phyloP scores from a whole-genome alignment of 1,140 invertebrate species.

The Bombus vancouverensis region DNA sequence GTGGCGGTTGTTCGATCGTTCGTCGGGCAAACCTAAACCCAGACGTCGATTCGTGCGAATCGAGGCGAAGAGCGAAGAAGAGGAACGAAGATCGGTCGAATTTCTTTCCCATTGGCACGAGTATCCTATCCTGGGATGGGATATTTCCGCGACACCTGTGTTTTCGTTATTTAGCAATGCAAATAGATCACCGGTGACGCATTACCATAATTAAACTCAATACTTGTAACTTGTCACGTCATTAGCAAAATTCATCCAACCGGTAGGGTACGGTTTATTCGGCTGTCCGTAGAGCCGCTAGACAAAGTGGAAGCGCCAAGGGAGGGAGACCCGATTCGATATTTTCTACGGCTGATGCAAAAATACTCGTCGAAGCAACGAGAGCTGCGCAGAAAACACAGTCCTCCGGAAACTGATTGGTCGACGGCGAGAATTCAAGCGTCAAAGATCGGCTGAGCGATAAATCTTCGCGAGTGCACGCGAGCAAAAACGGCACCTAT shows the following conservation, averaged over 20 bases:
- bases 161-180: slow-evolving; percentile 78
- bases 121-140: slow-evolving; percentile 58
- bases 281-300: not conserved
- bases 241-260: slow-evolving; percentile 75
- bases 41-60: too few relatives aligned
- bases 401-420: too few relatives aligned
- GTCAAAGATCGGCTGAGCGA: not conserved
- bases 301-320: not conserved
- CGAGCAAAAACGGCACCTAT: not conserved
- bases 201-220: slow-evolving; percentile 81
- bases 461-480: too few relatives aligned
- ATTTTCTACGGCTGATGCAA: not conserved
- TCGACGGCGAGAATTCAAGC: not conserved
- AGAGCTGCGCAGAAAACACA: not conserved
- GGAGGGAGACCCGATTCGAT: not conserved
- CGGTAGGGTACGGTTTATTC: not conserved
- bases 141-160: slow-evolving; percentile 77
- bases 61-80: too few relatives aligned
- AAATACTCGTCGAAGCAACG: not conserved
- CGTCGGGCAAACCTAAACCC: too few relatives aligned
- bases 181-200: slow-evolving; percentile 75
- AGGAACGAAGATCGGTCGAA: not conserved
- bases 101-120: slow-evolving; percentile 46
- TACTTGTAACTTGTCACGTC: slow-evolving; percentile 79
- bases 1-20: too few relatives aligned